Conservation (phyloP, 2,797 vertebrate species). For the Spea hammondii region DNA sequence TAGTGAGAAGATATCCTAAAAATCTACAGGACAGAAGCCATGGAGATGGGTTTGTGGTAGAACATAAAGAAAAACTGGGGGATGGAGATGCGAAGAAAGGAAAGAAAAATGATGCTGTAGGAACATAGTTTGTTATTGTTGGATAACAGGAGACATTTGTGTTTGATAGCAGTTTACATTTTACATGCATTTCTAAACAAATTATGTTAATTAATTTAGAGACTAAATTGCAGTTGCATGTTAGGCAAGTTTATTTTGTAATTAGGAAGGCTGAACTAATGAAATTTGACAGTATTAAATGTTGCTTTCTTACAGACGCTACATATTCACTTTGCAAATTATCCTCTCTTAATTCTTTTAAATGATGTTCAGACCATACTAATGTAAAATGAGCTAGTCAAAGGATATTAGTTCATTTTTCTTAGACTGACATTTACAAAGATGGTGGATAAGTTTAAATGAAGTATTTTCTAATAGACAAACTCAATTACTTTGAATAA, state of each 20-base stretch:
- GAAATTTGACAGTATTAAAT: conserved; percentile 42
- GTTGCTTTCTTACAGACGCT: not conserved
- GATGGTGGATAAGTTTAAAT: not conserved
- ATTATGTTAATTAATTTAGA: conserved; percentile 41
- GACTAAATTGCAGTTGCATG: conserved; percentile 37
- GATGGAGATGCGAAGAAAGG: not conserved
- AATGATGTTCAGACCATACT: not conserved
- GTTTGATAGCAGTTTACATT: conserved; percentile 11
- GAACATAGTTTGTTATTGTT: not conserved
- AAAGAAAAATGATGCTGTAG: not conserved
- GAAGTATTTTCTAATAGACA: not conserved
- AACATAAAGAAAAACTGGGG: not conserved
- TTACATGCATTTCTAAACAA: conserved; percentile 42
- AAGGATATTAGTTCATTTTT: not conserved
- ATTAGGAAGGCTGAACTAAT: conserved; percentile 43
- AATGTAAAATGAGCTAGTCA: not conserved
- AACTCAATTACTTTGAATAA: not conserved
- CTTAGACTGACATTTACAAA: not conserved
- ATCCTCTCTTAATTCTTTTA: not conserved
- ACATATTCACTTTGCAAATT: conserved; percentile 19
- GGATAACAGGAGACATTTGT: not conserved
- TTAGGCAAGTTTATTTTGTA: conserved; percentile 42
- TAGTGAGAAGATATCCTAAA: too few species aligned
- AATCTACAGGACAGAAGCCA: too few species aligned
- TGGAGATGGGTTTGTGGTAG: too few species aligned